These are phyloP conservation scores for Tortrix viridana DNA, from an alignment of 2,888 invertebrate species.

Conservation along the genomic window DNA sequence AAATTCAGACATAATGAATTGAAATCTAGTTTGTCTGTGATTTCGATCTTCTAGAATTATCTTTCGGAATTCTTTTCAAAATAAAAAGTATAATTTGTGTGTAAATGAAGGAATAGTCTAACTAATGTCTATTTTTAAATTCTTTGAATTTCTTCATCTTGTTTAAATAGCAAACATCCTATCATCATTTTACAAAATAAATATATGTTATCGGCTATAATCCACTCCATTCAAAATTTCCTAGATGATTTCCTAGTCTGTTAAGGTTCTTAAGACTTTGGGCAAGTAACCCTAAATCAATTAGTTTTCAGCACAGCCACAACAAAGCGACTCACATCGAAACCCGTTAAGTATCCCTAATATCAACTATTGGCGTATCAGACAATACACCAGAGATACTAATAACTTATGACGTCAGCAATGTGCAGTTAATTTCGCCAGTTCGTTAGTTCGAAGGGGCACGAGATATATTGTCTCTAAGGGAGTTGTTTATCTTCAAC, in stretches of 20 bases:
- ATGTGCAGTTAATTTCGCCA: slow-evolving; percentile 46
- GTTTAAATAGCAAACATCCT: no score
- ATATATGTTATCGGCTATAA: no score
- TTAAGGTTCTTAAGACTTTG: not conserved
- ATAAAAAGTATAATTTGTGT: no score
- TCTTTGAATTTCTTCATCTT: no score
- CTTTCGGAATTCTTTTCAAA: no score
- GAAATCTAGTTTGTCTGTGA: no score
- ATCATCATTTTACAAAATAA: no score
- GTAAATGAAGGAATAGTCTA: no score
- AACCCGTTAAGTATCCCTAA: slow-evolving; percentile 45
- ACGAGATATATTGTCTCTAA: slow-evolving; percentile 68
- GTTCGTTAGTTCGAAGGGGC: slow-evolving; percentile 42
- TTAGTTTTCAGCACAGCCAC: slow-evolving; percentile 20
- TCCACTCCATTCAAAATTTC: no score
- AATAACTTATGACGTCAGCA: slow-evolving; percentile 65
- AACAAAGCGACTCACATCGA: slow-evolving; percentile 41
- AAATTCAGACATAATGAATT: no score
- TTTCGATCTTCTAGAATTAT: no score
- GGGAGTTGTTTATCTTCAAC: slow-evolving; percentile 69
- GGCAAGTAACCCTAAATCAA: slow-evolving; percentile 12
- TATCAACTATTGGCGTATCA: slow-evolving; percentile 60
- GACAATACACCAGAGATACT: slow-evolving; percentile 58
- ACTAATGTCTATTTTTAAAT: no score
- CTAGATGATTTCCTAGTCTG: not conserved